A percentile compares a stretch with the other conserved stretches of the same genome.
These are phyloP conservation scores for Mormyrops boulengeri DNA, from an alignment of 2,797 vertebrate genomes.

Conservation along the genomic window DNA sequence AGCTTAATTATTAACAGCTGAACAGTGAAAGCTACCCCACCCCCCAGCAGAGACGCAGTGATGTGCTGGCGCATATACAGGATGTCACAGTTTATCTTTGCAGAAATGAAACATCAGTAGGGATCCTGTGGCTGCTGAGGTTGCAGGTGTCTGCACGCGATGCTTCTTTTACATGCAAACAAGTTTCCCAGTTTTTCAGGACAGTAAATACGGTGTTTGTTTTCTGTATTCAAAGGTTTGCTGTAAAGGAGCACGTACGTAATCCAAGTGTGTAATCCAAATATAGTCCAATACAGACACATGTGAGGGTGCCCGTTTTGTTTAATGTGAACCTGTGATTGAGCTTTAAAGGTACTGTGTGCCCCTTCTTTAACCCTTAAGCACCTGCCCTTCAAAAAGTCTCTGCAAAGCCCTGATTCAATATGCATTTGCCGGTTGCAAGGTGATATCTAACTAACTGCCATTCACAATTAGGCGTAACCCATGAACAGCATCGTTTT, in stretches of 20 bases:
- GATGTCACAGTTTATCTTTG: constrained; percentile 45
- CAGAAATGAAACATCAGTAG: constrained; percentile 45
- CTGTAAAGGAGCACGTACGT: neutral
- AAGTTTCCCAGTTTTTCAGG: neutral
- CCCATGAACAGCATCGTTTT: neutral
- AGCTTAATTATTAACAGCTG: neutral
- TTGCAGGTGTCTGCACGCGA: neutral
- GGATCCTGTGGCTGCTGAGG: neutral
- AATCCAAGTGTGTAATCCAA: neutral
- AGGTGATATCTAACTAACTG: neutral
- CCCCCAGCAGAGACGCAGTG: neutral
- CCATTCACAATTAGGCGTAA: neutral
- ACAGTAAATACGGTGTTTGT: neutral
- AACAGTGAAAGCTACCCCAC: neutral
- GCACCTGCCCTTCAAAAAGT: neutral
- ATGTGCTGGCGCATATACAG: constrained; percentile 29
- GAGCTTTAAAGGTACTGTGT: neutral
- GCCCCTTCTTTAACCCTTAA: neutral
- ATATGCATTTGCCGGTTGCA: neutral
- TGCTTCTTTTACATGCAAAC: neutral
- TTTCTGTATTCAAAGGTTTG: neutral
- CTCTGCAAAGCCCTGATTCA: neutral
- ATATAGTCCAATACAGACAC: neutral
- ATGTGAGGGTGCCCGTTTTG: neutral
- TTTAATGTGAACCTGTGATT: neutral